Evolutionary conservation across 1,140 invertebrate genomes (phyloP), one percentile per base, ranked within the genome.

Genomic region (Heliconius eleuchia): DNA sequence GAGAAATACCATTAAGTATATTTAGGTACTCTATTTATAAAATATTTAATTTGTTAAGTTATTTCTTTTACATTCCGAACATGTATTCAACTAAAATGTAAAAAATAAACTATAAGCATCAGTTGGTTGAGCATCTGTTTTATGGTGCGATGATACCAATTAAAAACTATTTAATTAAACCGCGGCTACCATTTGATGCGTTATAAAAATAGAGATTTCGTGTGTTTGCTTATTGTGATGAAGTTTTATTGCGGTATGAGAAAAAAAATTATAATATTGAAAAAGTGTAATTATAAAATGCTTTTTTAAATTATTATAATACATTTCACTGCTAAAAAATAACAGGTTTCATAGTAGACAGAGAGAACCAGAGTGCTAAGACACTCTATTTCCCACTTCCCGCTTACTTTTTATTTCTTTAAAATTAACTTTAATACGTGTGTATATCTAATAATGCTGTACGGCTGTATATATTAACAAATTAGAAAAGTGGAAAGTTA

Each of bases 131-230:
- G 83, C 89, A 91, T 90, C 89, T 87, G 89, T 86, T 93, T 92
- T 92, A 92, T 87, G 86, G 84, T 76, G 83, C 87, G 88, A 90
- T 92, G 86, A 90, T 86, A 88, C 88, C 91, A 93, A 92, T 93
- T 93, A 93, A 93, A 91, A 93, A 90, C 89, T 92, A 94, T 94
- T 92, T 91, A 91, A 92, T 88, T 87, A 89, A 86, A 83, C 85
- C 81, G 88, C 87, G 86, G 88, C 91, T 93, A 91, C 92, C 85
- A 90, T 89, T 90, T 89, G 90, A 91, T 91, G 87, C 81, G 85
- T 86, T 83, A 85, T 92, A 91, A 92, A 91, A 86, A 78, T 79
- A 79, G 75, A 82, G 30, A 84, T 90, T 89, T 87, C 78, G 80
- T 84, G 81, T 93, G 89, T 93, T 93, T 93, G 91, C 90, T 93